Base-by-base conservation (phyloP, 2,888 invertebrate species). In the Timema cristinae region DNA sequence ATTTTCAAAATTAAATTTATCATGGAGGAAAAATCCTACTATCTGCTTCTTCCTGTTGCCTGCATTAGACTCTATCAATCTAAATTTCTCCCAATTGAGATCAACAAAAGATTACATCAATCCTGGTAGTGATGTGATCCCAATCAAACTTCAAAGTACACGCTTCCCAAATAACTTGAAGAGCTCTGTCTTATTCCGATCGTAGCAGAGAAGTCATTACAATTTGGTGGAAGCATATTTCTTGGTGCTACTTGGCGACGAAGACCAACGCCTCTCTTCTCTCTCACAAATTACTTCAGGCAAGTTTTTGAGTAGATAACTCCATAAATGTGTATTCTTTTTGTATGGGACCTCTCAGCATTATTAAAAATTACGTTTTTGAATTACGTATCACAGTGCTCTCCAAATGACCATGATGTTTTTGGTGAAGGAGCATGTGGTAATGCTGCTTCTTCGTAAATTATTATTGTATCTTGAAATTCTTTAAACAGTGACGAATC, bases 61-160 rank as follows among this genome's bases (percentile, higher is more conserved):
- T 8, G n/a, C 7, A 56, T 56, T 56, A 15, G 16, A 56, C 56
- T 56, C 56, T 13, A 56, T 13, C 56, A 56, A 11, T 7, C 7
- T n/a, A 56, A 56, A 7, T 56, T 15, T 4, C 0, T 56, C 6
- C 7, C n/a, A 8, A 32, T 13, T 56, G n/a, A 7, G 13, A 56
- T 56, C 8, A 56, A 56, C 2, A 1, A 56, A 56, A 15, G 11
- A 56, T 13, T n/a, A n/a, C 56, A 56, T 56, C 56, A 56, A 56
- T 56, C 16, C 16, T 16, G 16, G 56, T 11, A 56, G 56, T 56
- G 9, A 56, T 56, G 13, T 56, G 56, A 56, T n/a, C 7, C 56
- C 56, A 56, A 56, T 56, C 56, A 56, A 56, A 56, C 56, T 56
- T 56, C 16, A 13, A 56, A 56, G 7, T n/a, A 16, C 56, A 56